Base-by-base conservation (phyloP, 2,888 invertebrate species). In the Cephus spinipes region DNA sequence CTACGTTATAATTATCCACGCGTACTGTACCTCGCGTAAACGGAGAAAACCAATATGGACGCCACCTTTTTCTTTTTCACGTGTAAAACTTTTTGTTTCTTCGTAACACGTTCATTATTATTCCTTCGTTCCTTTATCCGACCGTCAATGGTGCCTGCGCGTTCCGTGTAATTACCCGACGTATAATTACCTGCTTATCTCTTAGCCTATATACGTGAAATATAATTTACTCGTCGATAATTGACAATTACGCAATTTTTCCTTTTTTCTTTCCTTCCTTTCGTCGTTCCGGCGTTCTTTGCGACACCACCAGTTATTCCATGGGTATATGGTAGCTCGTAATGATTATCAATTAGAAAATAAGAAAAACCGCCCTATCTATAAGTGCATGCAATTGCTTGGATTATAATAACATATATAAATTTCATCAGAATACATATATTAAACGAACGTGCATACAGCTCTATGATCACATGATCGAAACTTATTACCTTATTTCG, bases 231-330 rank as follows among this genome's bases (percentile, higher is more conserved):
- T 73, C 76, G 75, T 83, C 84, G 81, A 85, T 87, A 85, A 87
- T 87, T 85, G 87, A 82, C 84, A 86, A 85, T 87, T 86, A 85
- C 79, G 77, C 85, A 73, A 79, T 79, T 82, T 84, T 83, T 23
- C 81, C 80, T 82, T 83, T 77, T 73, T 32, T 32, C 11, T 23
- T 15, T 55, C 2, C 55, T 55, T 55, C 6, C 23, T 23, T 55
- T 9, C 23, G 6, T 55, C 55, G 23, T 55, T 23, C 40, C 6
- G 23, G 23, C 40, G 9, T 55, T 9, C 23, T 55, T 55, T 55
- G 15, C 55, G 1, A 23, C 55, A 1, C 23, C 55, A 55, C 9
- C 0, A 9, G 55, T 9, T 55, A 40, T 15, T 55, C 23, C 9
- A 15, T 55, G 15, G 23, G 9, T 23, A 23, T 55, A 9, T 9